Percentiles rank a stretch among this genome's conserved stretches.
phyloP scores from a whole-genome alignment of 2,888 invertebrate genomes.

The Nowickia ferox region DNA sequence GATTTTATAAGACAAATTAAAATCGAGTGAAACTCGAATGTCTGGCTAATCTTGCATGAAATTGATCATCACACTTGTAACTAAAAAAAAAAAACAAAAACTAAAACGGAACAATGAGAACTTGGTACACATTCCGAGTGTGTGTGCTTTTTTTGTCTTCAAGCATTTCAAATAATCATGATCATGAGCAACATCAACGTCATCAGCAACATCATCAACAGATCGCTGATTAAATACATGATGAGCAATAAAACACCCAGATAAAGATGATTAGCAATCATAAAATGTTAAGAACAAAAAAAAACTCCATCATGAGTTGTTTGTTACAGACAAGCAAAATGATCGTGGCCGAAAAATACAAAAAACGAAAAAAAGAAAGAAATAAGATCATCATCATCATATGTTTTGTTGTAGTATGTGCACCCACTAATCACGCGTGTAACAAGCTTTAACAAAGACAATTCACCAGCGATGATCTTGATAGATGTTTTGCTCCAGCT shows the following conservation, averaged over 20 bases:
- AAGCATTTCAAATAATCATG: conserved; percentile 55
- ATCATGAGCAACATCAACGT: conserved; percentile 24
- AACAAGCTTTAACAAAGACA: conserved; percentile 75
- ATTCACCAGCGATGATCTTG: conserved; percentile 69
- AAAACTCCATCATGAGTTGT: conserved; percentile 38
- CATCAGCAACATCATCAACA: conserved; percentile 7
- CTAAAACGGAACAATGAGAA: conserved; percentile 19
- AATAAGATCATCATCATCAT: conserved; percentile 67
- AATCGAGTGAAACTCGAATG: conserved; percentile 47
- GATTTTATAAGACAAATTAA: conserved; percentile 1
- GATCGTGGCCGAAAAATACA: conserved; percentile 40
- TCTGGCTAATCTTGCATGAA: conserved; percentile 76
- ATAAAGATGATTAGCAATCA: conserved; percentile 62
- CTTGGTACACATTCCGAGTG: conserved; percentile 75
- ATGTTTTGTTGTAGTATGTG: conserved; percentile 65
- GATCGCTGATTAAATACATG: conserved; percentile 28
- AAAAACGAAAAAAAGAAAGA: conserved; percentile 13
- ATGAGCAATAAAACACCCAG: conserved; percentile 61
- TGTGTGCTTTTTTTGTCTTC: conserved; percentile 70
- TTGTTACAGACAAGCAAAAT: conserved; percentile 7
- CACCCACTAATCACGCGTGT: conserved; percentile 75
- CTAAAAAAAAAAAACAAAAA: conserved; percentile 39
- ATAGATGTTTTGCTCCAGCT: conserved; percentile 37
- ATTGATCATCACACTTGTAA: conserved; percentile 81
- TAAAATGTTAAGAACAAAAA: conserved; percentile 46